Base-by-base conservation (phyloP, 2,113 vertebrate genomes). In the Nyctibius bracteatus region DNA sequence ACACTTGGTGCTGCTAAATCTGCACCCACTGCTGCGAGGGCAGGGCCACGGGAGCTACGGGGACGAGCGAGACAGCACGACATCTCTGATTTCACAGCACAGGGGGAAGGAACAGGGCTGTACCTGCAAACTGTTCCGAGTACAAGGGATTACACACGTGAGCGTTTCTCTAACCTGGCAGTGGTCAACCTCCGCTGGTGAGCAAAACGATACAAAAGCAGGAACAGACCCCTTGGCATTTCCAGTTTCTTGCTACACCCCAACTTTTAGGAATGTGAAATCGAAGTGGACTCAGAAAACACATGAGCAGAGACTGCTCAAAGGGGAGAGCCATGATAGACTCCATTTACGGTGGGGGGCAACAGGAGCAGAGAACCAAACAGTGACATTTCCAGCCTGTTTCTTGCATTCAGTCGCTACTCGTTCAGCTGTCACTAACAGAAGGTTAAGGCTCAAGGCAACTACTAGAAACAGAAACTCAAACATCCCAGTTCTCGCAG, bases 381-480 rank as follows among this genome's bases (percentile, higher is more conserved):
- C 72, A 70, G 71, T 17, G 46, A 75, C 81, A 41, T 88, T 43
- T 70, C 1, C 87, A 88, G 91, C 89, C 84, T 8, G 0, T 31
- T 62, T 17, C 47, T n/a, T 0, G 6, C 59, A 16, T 22, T 78
- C 75, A 23, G 87, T 35, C 92, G 82, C 35, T 5, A 51, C 87
- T 79, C 91, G 86, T 63, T 58, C 90, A 91, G 75, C 93, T 85
- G 41, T 91, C 87, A 70, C 81, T 88, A 91, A 58, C 74, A 86
- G 92, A 72, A 94, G 92, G 95, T 97, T 96, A 97, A 96, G 92
- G 95, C 94, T 97, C 90, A 91, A 96, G 96, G 96, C 96, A 94
- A 92, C 94, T 86, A 89, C 94, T 86, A 94, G 12, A 90, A 88
- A 95, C 96, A 91, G 77, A 90, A 94, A 93, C 59, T 73, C 85